Evolutionary conservation across 2,888 invertebrate genomes (phyloP).

Genomic region (Julus scandinavius): DNA sequence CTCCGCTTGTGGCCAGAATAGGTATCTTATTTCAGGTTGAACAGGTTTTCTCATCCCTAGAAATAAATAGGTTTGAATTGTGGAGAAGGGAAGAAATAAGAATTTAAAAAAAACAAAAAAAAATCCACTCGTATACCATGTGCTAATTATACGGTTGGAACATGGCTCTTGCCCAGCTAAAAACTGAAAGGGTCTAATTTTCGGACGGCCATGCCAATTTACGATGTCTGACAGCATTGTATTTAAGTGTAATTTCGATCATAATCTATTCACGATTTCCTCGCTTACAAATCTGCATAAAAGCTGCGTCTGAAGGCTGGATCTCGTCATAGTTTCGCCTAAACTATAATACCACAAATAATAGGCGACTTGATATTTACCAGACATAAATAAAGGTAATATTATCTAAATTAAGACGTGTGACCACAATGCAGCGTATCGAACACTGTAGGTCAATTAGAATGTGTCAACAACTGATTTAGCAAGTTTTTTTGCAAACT

Average conservation of each 20-base stretch:
- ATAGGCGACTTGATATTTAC: neutral
- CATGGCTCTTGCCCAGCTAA: neutral
- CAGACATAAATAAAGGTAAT: too few species aligned
- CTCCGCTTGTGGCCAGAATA: slow-evolving; percentile 20
- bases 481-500: too few species aligned
- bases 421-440: too few species aligned
- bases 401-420: too few species aligned
- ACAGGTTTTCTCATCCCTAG: slow-evolving; percentile 14
- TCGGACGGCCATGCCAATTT: slow-evolving; percentile 1
- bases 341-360: neutral
- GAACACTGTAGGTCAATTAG: too few species aligned
- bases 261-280: neutral
- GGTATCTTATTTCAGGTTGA: slow-evolving; percentile 10
- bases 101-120: neutral
- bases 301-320: neutral
- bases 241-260: neutral
- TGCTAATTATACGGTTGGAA: slow-evolving; percentile 4
- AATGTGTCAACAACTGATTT: too few species aligned
- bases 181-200: slow-evolving; percentile 27
- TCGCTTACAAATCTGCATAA: neutral
- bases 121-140: neutral
- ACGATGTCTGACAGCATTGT: slow-evolving; percentile 19
- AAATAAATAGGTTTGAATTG: slow-evolving; percentile 33
- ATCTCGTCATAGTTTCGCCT: neutral
- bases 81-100: neutral